Base-by-base conservation (phyloP, 2,797 vertebrate genomes). In the Setipinna tenuifilis region DNA sequence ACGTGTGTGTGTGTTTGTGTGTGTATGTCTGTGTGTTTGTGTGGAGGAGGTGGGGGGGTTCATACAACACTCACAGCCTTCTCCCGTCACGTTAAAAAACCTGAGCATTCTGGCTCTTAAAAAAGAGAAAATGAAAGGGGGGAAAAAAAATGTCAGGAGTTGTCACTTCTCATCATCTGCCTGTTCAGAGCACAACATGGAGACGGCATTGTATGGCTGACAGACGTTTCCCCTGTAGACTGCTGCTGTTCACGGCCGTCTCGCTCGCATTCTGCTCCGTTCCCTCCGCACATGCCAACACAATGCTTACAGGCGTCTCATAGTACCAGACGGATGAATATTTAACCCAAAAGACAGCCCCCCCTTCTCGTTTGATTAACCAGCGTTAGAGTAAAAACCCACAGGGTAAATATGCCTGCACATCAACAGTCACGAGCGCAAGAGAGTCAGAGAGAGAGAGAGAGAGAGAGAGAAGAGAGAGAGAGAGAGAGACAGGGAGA, bases 91-190 rank as follows among this genome's bases (percentile, higher is more conserved):
- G 54, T 85, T 75, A 35, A 68, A 65, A 86, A 83, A 86, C 88
- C 88, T 61, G 81, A 21, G 61, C 87, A 88, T 89, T 85, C 80
- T 84, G 83, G 83, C 84, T 85, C 28, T 12, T 14, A 31, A 68
- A 68, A 68, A 68, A 68, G 28, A 68, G 61, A 25, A 12, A 65
- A 31, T 6, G 12, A 68, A 14, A 12, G n/a, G 6, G 12, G 12
- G 3, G 4, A 68, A 19, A 75, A 31, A 71, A 88, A 88, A 88
- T 71, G 61, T 54, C 83, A 84, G 80, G 61, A 87, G 62, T 82
- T 87, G 90, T 89, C 90, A 90, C 88, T 90, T 90, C 84, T 88
- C 88, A 90, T 92, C 89, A 87, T 82, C 61, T 68, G 82, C 81
- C 85, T 78, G 86, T 84, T 89, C 87, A 90, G 87, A 84, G 89